These are phyloP conservation scores for Sycophaga agraensis DNA, from an alignment of 1,140 invertebrate genomes.

Conservation along the genomic window DNA sequence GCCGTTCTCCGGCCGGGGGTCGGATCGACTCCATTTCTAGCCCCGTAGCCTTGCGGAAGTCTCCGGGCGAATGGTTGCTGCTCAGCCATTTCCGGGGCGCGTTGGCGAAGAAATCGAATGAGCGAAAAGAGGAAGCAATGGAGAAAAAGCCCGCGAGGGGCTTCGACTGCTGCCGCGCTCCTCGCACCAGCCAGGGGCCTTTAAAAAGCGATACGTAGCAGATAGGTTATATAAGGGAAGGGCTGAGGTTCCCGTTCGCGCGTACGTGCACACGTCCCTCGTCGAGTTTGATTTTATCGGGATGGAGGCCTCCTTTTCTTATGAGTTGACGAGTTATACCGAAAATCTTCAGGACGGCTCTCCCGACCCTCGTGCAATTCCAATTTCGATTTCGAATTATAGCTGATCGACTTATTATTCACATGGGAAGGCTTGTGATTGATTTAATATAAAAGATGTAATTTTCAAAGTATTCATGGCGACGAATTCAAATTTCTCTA, in stretches of 20 bases:
- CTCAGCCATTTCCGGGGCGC: conserved; percentile 53
- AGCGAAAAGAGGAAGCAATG: conserved; percentile 39
- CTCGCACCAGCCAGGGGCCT: conserved; percentile 21
- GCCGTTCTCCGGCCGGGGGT: neutral
- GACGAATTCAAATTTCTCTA: no score
- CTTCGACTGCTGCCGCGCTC: neutral
- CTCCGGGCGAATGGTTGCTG: conserved; percentile 56
- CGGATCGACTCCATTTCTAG: conserved; percentile 51
- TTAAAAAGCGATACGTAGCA: conserved; percentile 37
- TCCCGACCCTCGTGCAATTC: no score
- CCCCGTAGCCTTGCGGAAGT: conserved; percentile 51
- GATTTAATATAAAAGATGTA: no score
- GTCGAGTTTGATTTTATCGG: conserved; percentile 1
- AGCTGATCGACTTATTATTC: no score
- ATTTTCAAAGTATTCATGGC: no score
- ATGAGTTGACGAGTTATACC: no score
- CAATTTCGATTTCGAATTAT: no score
- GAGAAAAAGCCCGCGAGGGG: conserved; percentile 18
- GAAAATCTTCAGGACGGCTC: no score
- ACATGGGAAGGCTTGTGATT: no score
- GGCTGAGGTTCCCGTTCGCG: no score
- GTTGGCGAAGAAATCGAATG: conserved; percentile 48
- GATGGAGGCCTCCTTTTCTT: no score
- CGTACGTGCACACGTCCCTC: neutral
- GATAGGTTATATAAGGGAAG: conserved; percentile 38